A percentile compares a stretch with the other conserved stretches of the same genome.
These are phyloP conservation scores for Chamaetylas fuelleborni DNA, from an alignment of 2,113 vertebrate species.

Conservation along the genomic window DNA sequence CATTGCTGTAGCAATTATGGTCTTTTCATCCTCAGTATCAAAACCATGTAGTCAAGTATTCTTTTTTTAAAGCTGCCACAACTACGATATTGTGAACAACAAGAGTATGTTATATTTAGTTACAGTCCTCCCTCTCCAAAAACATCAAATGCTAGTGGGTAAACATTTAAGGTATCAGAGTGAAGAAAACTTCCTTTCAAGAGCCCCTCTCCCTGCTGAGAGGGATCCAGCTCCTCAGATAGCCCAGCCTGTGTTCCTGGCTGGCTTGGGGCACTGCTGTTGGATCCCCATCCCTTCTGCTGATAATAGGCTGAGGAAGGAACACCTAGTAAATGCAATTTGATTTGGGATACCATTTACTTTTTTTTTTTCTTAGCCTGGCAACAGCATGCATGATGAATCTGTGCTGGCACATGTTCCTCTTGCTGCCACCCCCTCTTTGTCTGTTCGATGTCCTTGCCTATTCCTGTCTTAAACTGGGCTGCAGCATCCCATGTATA, in stretches of 20 bases:
- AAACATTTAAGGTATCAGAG: background rate
- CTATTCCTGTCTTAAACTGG: background rate
- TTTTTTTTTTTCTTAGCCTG: background rate
- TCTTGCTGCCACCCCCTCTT: background rate
- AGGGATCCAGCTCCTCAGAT: background rate
- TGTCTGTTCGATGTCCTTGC: background rate
- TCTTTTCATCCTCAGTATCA: background rate
- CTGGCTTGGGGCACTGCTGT: background rate
- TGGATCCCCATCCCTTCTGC: background rate
- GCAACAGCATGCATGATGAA: background rate
- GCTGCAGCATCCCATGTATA: background rate
- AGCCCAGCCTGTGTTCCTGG: background rate
- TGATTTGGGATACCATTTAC: background rate
- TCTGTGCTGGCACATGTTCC: background rate
- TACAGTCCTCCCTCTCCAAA: background rate
- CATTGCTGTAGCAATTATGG: background rate
- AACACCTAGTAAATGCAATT: background rate
- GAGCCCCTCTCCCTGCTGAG: background rate
- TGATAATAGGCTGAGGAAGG: background rate
- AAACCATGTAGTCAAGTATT: background rate
- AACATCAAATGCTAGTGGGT: background rate
- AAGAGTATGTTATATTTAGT: background rate
- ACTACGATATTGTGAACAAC: background rate
- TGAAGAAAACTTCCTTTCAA: background rate
- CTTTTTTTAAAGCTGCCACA: background rate